Evolutionary conservation across 2,888 invertebrate species (phyloP).

Genomic region (Margaritifera margaritifera): DNA sequence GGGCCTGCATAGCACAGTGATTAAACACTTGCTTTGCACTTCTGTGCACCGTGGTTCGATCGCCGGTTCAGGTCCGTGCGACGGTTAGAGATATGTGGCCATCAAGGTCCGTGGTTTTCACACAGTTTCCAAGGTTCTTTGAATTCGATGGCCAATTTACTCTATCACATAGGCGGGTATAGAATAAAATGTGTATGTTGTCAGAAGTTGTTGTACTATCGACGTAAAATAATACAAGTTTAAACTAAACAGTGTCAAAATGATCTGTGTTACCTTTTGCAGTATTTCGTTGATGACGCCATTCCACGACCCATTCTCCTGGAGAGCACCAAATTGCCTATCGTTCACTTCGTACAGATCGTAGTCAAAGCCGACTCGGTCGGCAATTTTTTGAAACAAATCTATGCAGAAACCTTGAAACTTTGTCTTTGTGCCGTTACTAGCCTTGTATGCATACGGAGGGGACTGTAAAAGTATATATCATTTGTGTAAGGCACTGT

Average conservation of each 20-base stretch:
- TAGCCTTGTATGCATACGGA: constrained; percentile 74
- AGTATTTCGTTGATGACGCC: constrained; percentile 68
- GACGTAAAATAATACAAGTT: neutral
- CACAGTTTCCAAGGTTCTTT: too few species aligned
- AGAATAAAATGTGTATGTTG: too few species aligned
- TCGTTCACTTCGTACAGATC: constrained; percentile 81
- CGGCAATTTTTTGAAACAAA: constrained; percentile 89
- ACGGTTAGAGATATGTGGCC: too few species aligned
- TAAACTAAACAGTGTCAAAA: neutral
- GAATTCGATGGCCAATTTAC: too few species aligned
- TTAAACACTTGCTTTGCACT: too few species aligned
- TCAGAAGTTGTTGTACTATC: neutral
- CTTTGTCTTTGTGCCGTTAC: too few species aligned
- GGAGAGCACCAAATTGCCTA: constrained; percentile 90
- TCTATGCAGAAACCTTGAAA: constrained; percentile 92
- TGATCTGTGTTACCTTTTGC: constrained; percentile 47
- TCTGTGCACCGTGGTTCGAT: too few species aligned
- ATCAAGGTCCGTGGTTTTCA: too few species aligned
- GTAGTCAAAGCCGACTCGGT: constrained; percentile 88
- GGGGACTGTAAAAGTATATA: constrained; percentile 70
- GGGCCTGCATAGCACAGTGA: too few species aligned
- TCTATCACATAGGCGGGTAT: too few species aligned
- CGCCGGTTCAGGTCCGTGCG: too few species aligned
- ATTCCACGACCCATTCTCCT: constrained; percentile 74
- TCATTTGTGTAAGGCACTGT: too few species aligned